A percentile compares a stretch with the other conserved stretches of the same genome.
Evolutionary conservation across 2,797 vertebrate genomes (phyloP).

Genomic region (Buphagus erythrorhynchus): DNA sequence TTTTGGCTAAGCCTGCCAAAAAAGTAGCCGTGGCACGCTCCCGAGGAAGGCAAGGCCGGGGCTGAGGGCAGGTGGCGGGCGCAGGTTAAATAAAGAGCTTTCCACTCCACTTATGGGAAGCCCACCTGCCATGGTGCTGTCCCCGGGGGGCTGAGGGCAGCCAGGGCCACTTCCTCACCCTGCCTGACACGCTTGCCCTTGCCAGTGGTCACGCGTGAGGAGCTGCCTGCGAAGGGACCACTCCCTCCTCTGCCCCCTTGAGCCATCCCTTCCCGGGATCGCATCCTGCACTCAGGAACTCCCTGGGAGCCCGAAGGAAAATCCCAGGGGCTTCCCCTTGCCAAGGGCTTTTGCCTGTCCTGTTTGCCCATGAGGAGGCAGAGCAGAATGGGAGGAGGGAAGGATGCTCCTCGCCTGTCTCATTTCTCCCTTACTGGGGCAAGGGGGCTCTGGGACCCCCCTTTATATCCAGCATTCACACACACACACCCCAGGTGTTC

Average conservation of each 20-base stretch:
- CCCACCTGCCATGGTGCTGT: not conserved
- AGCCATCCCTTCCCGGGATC: not conserved
- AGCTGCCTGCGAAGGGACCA: not conserved
- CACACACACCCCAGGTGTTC: not conserved
- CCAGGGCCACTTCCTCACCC: constrained; percentile 48
- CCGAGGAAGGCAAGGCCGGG: not conserved
- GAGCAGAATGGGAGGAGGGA: not conserved
- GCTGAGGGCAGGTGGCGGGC: not conserved
- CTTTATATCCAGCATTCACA: not conserved
- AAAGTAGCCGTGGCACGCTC: constrained; percentile 3
- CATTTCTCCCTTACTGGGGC: not conserved
- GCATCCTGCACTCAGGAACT: not conserved
- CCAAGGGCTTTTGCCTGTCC: rapidly evolving
- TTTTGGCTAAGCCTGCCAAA: not conserved
- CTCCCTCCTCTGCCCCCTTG: not conserved
- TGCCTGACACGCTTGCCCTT: not conserved
- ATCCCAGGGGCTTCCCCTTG: not conserved
- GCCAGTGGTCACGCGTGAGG: rapidly evolving
- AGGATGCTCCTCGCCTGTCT: not conserved
- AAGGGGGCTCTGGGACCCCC: rapidly evolving
- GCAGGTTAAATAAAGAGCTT: constrained; percentile 63
- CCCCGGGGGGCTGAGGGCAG: not conserved
- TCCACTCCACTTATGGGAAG: constrained; percentile 60
- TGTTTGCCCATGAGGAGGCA: not conserved
- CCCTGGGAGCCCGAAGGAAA: not conserved